Base-by-base conservation (phyloP, 1,140 invertebrate species). In the Lucilia sericata region DNA sequence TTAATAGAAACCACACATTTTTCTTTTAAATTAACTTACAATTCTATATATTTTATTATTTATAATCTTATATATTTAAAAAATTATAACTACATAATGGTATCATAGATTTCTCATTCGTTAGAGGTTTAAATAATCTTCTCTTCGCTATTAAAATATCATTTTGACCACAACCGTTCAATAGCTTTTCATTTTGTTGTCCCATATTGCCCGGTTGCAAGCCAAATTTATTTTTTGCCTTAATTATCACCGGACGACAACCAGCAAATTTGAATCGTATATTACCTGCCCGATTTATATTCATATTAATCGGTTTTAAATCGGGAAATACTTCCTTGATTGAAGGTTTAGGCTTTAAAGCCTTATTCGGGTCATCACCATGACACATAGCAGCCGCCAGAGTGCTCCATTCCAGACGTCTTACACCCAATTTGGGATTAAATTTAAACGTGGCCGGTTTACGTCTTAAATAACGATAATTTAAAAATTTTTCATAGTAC, bases 321-420 rank as follows among this genome's bases (percentile, higher is more conserved):
- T 89, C 84, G 0, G 89, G 89, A 82, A 91, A 89, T 1, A 85
- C 85, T 34, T 90, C 88, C 5, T 80, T 25, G 0, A 89, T 74
- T 5, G 85, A 86, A 8, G 88, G 88, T 75, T 91, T 91, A 0
- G 88, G 88, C n/a, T 87, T 88, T 9, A 89, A 83, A 1, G 89
- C 88, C 78, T 88, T 90, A 82, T 87, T 87, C 5, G 89, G 89
- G 86, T 90, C 89, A 70, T 90, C 89, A 2, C 89, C 89, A 25
- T 90, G 89, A n/a, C 89, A 90, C 89, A 90, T 90, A n/a, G 89
- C 89, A 4, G 89, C 89, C 2, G 89, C 89, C 55, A 90, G 55
- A 0, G 89, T 86, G 84, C 87, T 89, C 89, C 89, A 90, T 34
- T 90, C 89, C 25, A 90, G 36, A 7, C 89, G 89, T n/a, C 89